Evolutionary conservation across 2,113 vertebrate species (phyloP), one percentile per base, ranked within the genome.

Genomic region (Ammodytes marinus): DNA sequence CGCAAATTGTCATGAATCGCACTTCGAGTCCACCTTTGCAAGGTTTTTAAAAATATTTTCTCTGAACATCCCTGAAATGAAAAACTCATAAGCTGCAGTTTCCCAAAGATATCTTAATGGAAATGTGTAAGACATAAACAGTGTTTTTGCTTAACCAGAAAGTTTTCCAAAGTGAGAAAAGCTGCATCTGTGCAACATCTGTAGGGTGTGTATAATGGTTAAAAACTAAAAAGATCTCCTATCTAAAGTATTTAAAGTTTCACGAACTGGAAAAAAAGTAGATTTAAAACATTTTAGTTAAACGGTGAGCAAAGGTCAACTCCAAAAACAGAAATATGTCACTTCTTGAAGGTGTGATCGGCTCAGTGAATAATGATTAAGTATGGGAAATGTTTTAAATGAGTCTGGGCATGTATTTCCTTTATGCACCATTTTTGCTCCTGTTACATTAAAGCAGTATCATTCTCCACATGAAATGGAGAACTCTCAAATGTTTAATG

Each of bases 101-200:
- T 65, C 13, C 27, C 39, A 55, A 61, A 59, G 58, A n/a, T 80
- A 46, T 49, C 74, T n/a, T 52, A 5, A 77, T 19, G 40, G 40
- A 66, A 69, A 54, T 63, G 5, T 11, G 14, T 37, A 49, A 74
- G 27, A 27, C 27, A 27, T 35, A 43, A 61, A 45, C 17, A 35
- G 39, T 71, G 57, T 83, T 83, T 27, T 68, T 74, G 50, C 15
- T 57, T 71, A 50, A 83, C 68, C 73, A 73, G 76, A 71, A 61
- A 35, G 4, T 54, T 65, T 74, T 64, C 49, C 72, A 84, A 57
- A 83, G 82, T 65, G 11, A 64, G 47, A 53, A 27, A 1, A 71
- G 8, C 19, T 49, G n/a, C 60, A 9, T 60, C 60, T 60, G 47
- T 50, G 46, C n/a, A 37, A 52, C 37, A 54, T 37, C 72, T 74